phyloP scores from a whole-genome alignment of 1,140 invertebrate species.

The Aethina tumida region DNA sequence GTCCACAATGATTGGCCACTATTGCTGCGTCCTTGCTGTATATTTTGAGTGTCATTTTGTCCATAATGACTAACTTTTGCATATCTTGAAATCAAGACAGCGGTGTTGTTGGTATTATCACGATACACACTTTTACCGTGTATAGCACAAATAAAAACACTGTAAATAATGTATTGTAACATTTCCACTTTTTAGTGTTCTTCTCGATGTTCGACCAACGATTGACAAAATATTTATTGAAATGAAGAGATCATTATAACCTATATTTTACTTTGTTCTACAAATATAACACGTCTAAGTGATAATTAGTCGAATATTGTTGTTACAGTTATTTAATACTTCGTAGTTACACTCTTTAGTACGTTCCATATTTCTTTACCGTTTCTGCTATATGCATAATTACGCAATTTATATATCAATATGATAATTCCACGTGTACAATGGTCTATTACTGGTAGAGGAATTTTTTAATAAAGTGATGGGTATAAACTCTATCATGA shows the following conservation, averaged over 20 bases:
- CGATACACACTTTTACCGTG: conserved; percentile 13
- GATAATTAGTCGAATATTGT: conserved; percentile 25
- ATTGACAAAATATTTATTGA: conserved; percentile 5
- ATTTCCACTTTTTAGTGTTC: neutral
- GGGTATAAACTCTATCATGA: no score
- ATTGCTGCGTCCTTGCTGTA: conserved; percentile 17
- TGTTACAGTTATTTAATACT: conserved; percentile 29
- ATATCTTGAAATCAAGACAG: conserved; percentile 25
- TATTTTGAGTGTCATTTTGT: conserved; percentile 10
- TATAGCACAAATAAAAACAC: conserved; percentile 7
- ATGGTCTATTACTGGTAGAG: no score
- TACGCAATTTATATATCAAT: no score
- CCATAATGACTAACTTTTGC: conserved; percentile 33
- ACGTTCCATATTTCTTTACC: no score
- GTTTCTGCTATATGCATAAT: no score
- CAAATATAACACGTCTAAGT: conserved; percentile 22
- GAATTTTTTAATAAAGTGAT: no score
- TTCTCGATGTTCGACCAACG: neutral
- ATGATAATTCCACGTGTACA: no score
- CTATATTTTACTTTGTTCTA: conserved; percentile 17
- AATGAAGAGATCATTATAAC: conserved; percentile 13
- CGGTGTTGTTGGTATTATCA: conserved; percentile 13
- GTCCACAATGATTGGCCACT: conserved; percentile 27
- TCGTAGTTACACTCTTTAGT: no score
- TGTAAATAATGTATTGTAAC: conserved; percentile 4